Percentiles rank a stretch among this genome's conserved stretches.
These are phyloP conservation scores for Myiotriccus ornatus DNA, from an alignment of 2,797 vertebrate species.

Conservation along the genomic window DNA sequence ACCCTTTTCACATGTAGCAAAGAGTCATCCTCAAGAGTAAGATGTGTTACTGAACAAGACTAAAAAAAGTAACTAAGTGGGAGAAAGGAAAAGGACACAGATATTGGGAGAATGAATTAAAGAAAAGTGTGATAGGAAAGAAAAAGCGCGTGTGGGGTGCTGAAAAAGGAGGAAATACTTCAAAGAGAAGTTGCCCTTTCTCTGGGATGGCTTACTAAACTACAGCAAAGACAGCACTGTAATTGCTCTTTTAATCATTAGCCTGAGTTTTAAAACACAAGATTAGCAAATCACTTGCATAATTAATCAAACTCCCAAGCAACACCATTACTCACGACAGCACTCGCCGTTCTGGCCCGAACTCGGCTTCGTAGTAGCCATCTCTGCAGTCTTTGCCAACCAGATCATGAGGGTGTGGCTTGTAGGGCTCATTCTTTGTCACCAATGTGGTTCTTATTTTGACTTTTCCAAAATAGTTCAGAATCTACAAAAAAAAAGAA, in stretches of 20 bases:
- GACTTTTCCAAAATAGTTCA: conserved; percentile 88
- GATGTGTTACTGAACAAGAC: not conserved
- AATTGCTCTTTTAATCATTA: not conserved
- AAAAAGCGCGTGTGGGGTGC: not conserved
- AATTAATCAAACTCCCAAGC: not conserved
- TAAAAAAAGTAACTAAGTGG: not conserved
- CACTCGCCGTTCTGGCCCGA: conserved; percentile 91
- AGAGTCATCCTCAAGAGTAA: not conserved
- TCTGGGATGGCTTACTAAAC: not conserved
- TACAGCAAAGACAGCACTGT: not conserved
- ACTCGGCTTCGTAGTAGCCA: conserved; percentile 95
- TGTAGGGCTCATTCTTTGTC: conserved; percentile 93
- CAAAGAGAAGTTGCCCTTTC: not conserved
- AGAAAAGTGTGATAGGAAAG: not conserved
- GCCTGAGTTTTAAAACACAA: not conserved
- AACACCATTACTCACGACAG: conserved; percentile 86
- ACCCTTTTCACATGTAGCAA: not conserved
- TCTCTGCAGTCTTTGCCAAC: conserved; percentile 98
- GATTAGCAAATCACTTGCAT: not conserved
- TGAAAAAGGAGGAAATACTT: not conserved
- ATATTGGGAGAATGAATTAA: not conserved
- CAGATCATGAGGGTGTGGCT: conserved; percentile 95
- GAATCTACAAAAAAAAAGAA: conserved; percentile 76
- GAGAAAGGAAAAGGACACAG: not conserved
- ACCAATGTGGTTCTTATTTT: conserved; percentile 93